Percentiles rank a stretch among this genome's conserved stretches.
These are phyloP conservation scores for Chaetodon trifascialis DNA, from an alignment of 2,113 vertebrate species.

Conservation along the genomic window DNA sequence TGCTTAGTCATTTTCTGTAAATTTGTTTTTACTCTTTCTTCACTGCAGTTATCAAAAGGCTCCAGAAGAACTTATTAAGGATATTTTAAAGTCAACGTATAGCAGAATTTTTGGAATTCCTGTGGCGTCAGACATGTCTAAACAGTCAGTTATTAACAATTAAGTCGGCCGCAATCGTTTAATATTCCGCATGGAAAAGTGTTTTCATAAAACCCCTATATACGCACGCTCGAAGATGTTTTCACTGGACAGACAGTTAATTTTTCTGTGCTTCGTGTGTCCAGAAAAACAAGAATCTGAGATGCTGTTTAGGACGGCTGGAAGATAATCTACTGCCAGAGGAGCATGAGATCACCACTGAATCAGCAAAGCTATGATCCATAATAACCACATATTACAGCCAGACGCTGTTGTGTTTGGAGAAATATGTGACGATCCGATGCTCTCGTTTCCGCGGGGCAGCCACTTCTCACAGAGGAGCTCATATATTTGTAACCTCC, in stretches of 20 bases:
- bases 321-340: constrained; percentile 68
- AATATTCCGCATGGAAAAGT: constrained; percentile 46
- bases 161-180: constrained; percentile 17
- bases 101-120: not conserved
- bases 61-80: not conserved
- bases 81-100: not conserved
- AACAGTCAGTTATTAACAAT: constrained; percentile 3
- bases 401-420: constrained; percentile 72
- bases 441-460: constrained; percentile 40
- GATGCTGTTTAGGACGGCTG: constrained; percentile 56
- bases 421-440: constrained; percentile 53
- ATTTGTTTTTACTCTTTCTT: not conserved
- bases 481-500: constrained; percentile 49
- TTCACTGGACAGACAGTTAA: constrained; percentile 53
- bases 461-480: constrained; percentile 57
- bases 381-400: constrained; percentile 70
- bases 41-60: not conserved
- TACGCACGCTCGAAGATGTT: constrained; percentile 54
- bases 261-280: constrained; percentile 49
- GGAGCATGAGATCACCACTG: constrained; percentile 73
- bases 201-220: constrained; percentile 40
- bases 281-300: constrained; percentile 67
- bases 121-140: not conserved
- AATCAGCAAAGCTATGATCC: constrained; percentile 67
- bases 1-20: not conserved